Base-by-base conservation (phyloP, 2,113 vertebrate genomes). In the Gambusia affinis region DNA sequence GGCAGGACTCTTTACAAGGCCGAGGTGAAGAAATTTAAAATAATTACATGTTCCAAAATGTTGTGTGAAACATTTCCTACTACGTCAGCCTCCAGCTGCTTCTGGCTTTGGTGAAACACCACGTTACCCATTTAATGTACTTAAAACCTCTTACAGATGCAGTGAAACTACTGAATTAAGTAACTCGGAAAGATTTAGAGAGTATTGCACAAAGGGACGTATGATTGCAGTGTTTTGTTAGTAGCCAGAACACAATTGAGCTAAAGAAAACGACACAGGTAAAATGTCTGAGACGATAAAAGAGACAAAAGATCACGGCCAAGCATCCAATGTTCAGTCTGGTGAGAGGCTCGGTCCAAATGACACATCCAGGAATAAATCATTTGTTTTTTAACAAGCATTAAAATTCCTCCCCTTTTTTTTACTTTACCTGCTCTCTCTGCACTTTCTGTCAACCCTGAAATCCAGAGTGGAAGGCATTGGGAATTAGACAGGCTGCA, bases 1-100 rank as follows among this genome's bases (percentile, higher is more conserved):
- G 73, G 68, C 62, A 22, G n/a, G 63, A 47, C 78, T 61, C 72
- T 80, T 60, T 73, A 15, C n/a, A 65, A 51, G 78, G 72, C 67
- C 11, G 70, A 62, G 69, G 72, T 76, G 79, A 71, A 72, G 64
- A 84, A 61, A 81, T 87, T 65, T 62, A 81, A 83, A 82, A 65
- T 44, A 73, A 67, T 60, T 54, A 63, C 71, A 42, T 31, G 77
- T 80, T 83, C 60, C 47, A 70, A 76, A 75, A 79, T 79, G 75
- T n/a, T 68, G 85, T 85, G 19, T 60, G 28, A 81, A 73, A 81
- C 70, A 76, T 81, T 76, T 62, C 33, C 70, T 4, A 17, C 15
- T 17, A 64, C 60, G 81, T 47, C 71, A 79, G 42, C 29, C 64
- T 60, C n/a, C 60, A 29, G 14, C 31, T 33, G 71, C 67, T 66